Evolutionary conservation across 1,140 invertebrate species (phyloP).

Genomic region (Bombus confusus): DNA sequence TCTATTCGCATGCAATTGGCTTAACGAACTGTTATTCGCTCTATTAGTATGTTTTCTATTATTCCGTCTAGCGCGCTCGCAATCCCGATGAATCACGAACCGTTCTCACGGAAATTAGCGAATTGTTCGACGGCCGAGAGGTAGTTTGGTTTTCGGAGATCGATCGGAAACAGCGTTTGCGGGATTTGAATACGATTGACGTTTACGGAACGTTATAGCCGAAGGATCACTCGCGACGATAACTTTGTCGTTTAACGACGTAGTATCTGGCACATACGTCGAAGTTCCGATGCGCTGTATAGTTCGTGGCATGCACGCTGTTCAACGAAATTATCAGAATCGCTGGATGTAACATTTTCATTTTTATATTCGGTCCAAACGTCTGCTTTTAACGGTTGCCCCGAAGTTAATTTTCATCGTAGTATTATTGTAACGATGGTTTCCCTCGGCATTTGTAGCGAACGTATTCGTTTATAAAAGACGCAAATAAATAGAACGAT

Average conservation of each 20-base stretch:
- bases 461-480: too few relatives aligned
- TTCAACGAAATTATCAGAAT: not conserved
- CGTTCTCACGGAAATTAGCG: not conserved
- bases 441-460: too few relatives aligned
- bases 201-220: not conserved
- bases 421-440: too few relatives aligned
- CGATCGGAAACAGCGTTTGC: not conserved
- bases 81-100: not conserved
- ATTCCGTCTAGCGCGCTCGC: not conserved
- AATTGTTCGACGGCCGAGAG: not conserved
- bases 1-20: constrained; percentile 46
- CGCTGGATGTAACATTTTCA: not conserved
- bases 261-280: not conserved
- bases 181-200: not conserved
- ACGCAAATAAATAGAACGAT: too few relatives aligned
- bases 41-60: constrained; percentile 30
- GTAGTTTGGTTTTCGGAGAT: not conserved
- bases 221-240: not conserved
- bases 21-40: constrained; percentile 46
- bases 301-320: not conserved
- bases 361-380: too few relatives aligned
- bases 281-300: not conserved
- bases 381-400: too few relatives aligned
- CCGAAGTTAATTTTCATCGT: too few relatives aligned
- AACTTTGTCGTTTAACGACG: not conserved